Evolutionary conservation across 1,140 invertebrate species (phyloP).

Genomic region (Diachasmimorpha longicaudata): DNA sequence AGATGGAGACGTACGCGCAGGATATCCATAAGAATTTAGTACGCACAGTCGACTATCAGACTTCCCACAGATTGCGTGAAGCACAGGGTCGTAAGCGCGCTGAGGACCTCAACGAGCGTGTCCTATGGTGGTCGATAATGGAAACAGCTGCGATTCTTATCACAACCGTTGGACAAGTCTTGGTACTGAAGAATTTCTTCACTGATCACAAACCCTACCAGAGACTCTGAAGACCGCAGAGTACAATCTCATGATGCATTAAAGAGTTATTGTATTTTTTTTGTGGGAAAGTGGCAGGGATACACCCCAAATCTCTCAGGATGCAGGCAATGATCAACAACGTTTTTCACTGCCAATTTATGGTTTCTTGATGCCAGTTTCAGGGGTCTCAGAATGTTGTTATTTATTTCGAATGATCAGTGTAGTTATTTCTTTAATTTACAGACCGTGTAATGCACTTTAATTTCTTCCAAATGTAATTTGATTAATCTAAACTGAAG

Average conservation of each 20-base stretch:
- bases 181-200: constrained; percentile 94
- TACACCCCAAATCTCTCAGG: not conserved
- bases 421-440: not conserved
- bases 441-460: too few relatives aligned
- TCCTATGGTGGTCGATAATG: constrained; percentile 90
- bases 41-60: constrained; percentile 91
- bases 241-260: not conserved
- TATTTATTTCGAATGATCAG: not conserved
- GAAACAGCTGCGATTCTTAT: constrained; percentile 86
- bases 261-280: not conserved
- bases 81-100: constrained; percentile 92
- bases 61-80: constrained; percentile 93
- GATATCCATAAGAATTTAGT: constrained; percentile 89
- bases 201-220: constrained; percentile 78
- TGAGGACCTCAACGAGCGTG: constrained; percentile 93
- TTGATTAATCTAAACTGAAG: too few relatives aligned
- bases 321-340: not conserved
- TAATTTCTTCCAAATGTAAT: too few relatives aligned
- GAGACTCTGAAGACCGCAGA: constrained; percentile 29
- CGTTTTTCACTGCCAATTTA: not conserved
- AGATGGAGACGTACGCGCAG: constrained; percentile 92
- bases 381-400: not conserved
- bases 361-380: not conserved
- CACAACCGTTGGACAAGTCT: constrained; percentile 88
- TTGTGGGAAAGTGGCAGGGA: not conserved